These are phyloP conservation scores for Lepas anatifera DNA, from an alignment of 2,888 invertebrate genomes.

Conservation along the genomic window DNA sequence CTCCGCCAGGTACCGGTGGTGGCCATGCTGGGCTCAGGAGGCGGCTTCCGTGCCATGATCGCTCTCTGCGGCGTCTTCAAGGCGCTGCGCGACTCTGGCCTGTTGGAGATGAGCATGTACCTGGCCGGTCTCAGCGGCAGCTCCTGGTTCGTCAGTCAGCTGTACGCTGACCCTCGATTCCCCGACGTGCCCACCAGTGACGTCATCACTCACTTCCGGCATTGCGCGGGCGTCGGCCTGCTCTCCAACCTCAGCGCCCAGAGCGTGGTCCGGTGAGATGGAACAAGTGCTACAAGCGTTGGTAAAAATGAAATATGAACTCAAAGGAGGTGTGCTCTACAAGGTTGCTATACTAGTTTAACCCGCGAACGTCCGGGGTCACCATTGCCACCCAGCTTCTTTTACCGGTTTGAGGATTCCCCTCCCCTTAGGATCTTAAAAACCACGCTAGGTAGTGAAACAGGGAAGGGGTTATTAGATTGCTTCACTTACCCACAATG, in stretches of 20 bases:
- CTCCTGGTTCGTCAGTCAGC: constrained; percentile 33
- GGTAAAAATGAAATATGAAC: too few species aligned
- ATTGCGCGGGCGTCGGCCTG: constrained; percentile 15
- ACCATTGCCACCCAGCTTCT: too few species aligned
- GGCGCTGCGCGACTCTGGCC: constrained; percentile 33
- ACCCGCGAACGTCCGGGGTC: too few species aligned
- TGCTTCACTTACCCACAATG: too few species aligned
- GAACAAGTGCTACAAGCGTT: too few species aligned
- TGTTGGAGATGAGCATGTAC: constrained; percentile 35
- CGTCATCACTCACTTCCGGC: constrained; percentile 33
- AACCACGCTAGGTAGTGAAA: too few species aligned
- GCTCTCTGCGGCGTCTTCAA: constrained; percentile 35
- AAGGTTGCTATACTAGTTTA: too few species aligned
- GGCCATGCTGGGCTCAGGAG: constrained; percentile 37
- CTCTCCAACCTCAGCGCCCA: constrained; percentile 28
- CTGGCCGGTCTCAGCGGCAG: constrained; percentile 37
- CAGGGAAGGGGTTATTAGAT: too few species aligned
- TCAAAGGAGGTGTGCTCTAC: too few species aligned
- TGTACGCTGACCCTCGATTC: constrained; percentile 37
- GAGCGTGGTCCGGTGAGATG: constrained; percentile 31
- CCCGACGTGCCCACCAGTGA: constrained; percentile 32
- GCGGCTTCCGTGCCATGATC: constrained; percentile 38
- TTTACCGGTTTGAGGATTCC: too few species aligned
- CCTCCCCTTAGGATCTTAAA: too few species aligned
- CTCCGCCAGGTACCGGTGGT: constrained; percentile 34